Percentiles rank a stretch among this genome's conserved stretches.
Evolutionary conservation across 2,797 vertebrate species (phyloP).

Genomic region (Phrynocephalus forsythii): DNA sequence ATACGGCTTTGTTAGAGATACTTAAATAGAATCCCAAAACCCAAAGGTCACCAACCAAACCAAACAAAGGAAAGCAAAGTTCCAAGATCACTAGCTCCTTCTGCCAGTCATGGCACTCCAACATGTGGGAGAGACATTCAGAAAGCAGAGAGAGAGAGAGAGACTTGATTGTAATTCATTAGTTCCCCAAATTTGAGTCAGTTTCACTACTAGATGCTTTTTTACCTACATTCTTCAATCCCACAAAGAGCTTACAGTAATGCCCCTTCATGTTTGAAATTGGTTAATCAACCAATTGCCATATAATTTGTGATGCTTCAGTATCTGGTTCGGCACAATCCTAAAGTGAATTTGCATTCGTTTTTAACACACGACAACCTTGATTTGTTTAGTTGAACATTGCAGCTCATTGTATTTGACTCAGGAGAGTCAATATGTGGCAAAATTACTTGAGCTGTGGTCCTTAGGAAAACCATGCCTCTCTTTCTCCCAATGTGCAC

Average conservation of each 20-base stretch:
- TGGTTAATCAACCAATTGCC: constrained; percentile 67
- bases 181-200: constrained; percentile 53
- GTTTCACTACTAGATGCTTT: constrained; percentile 74
- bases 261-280: constrained; percentile 72
- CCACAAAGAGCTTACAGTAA: constrained; percentile 58
- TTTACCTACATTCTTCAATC: constrained; percentile 41
- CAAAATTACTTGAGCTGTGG: constrained; percentile 1
- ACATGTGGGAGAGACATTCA: too few species aligned
- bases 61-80: too few species aligned
- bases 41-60: too few species aligned
- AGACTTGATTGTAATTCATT: too few species aligned
- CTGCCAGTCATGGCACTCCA: too few species aligned
- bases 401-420: neutral
- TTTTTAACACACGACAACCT: neutral
- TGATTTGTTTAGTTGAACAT: neutral
- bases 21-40: constrained; percentile 51
- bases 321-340: neutral
- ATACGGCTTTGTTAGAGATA: constrained; percentile 72
- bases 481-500: neutral
- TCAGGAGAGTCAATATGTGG: neutral
- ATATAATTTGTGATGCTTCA: constrained; percentile 64
- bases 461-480: neutral
- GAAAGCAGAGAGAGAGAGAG: constrained; percentile 39
- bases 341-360: neutral
- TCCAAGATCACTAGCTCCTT: too few species aligned